Conservation (phyloP, 2,888 invertebrate genomes). For the Harmothoe impar region DNA sequence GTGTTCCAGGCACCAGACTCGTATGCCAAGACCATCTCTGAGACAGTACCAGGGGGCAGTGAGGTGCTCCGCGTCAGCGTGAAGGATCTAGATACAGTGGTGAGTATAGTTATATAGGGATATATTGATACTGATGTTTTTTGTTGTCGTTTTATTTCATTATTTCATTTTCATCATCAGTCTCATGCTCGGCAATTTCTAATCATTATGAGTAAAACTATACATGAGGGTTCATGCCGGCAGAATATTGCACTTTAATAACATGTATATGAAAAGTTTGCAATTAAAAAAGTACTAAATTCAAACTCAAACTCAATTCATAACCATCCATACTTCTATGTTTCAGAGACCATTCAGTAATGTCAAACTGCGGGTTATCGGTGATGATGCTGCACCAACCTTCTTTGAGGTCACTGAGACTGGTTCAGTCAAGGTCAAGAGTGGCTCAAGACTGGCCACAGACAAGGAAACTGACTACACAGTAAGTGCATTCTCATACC, state of each 20-base stretch:
- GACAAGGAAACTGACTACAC: slow-evolving; percentile 74
- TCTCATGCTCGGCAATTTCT: background rate
- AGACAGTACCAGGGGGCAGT: slow-evolving; percentile 72
- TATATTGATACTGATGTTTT: no score
- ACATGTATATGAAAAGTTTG: no score
- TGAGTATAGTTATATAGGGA: background rate
- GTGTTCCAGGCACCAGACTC: slow-evolving; percentile 64
- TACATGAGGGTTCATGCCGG: background rate
- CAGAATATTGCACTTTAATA: no score
- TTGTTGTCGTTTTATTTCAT: background rate
- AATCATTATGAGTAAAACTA: background rate
- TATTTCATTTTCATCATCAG: background rate
- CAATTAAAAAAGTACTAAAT: no score
- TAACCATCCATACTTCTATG: no score
- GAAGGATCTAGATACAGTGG: slow-evolving; percentile 60
- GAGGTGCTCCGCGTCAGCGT: slow-evolving; percentile 71
- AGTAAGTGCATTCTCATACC: slow-evolving; percentile 69
- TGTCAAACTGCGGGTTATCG: slow-evolving; percentile 67
- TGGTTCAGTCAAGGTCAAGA: slow-evolving; percentile 73
- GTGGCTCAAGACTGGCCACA: slow-evolving; percentile 72
- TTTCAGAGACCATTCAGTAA: slow-evolving; percentile 70
- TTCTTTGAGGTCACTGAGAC: slow-evolving; percentile 69
- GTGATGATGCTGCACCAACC: slow-evolving; percentile 69
- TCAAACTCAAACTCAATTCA: no score
- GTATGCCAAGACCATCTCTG: slow-evolving; percentile 74